Evolutionary conservation across 2,888 invertebrate genomes (phyloP), one percentile per base, ranked within the genome.

Genomic region (Cephus rjabovi): DNA sequence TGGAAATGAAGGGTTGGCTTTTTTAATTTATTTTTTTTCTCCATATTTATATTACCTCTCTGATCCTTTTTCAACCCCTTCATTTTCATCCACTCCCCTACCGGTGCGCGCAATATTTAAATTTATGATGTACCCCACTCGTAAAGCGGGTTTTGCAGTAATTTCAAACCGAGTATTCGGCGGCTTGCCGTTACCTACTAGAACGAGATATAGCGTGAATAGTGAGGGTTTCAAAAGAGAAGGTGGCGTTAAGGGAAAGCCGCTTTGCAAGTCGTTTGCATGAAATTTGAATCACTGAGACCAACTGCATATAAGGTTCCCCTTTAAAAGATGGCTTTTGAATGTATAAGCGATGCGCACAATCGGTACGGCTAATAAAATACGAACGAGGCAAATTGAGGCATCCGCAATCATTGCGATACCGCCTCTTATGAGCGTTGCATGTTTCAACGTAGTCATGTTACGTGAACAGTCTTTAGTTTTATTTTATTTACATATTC

Each of bases 281-380:
- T 85, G 83, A 81, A 83, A 85, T 84, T 85, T 85, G 80, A 85
- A 85, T 85, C 82, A 79, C 74, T 80, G 79, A 79, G 77, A 76
- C 69, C 56, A 56, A 56, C 56, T 56, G 56, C 56, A 56, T 56
- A 80, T 79, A 79, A 82, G 80, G 81, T 80, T 80, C 75, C 73
- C 73, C 74, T 76, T 81, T 78, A 81, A 82, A 75, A 74, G 74
- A 80, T 80, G 78, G 76, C 81, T 80, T 82, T 82, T 82, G 83
- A 83, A 83, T 84, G 83, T 79, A 83, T 83, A 83, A 85, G 80
- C 80, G 80, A 83, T 81, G 77, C 76, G 78, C 77, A 56, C 56
- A 56, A 56, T 56, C 56, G 56, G 56, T 56, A 56, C 56, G 56
- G 56, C 56, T 56, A 56, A 56, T 56, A 56, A 56, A 56, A 56